phyloP scores from a whole-genome alignment of 1,140 invertebrate genomes.

The Nephila pilipes region DNA sequence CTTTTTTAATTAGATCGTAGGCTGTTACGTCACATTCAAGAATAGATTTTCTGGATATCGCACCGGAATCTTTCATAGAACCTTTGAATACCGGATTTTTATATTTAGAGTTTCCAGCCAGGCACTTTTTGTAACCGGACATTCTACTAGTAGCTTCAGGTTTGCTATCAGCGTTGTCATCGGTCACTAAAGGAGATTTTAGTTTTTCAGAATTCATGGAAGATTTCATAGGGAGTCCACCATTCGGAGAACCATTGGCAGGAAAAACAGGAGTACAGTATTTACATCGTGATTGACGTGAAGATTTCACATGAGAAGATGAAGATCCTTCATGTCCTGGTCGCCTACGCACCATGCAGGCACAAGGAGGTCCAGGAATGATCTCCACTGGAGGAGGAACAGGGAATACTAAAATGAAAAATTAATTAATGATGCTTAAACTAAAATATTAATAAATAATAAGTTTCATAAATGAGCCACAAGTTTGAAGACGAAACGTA shows the following conservation, averaged over 20 bases:
- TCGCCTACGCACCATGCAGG: slow-evolving; percentile 49
- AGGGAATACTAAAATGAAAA: slow-evolving; percentile 46
- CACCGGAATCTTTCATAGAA: slow-evolving; percentile 40
- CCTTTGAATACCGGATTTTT: slow-evolving; percentile 24
- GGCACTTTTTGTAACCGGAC: slow-evolving; percentile 68
- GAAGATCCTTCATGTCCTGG: slow-evolving; percentile 32
- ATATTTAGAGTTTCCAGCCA: slow-evolving; percentile 54
- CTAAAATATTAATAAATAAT: too few relatives aligned
- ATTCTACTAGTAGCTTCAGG: slow-evolving; percentile 56
- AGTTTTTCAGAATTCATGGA: slow-evolving; percentile 1
- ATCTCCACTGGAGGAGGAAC: slow-evolving; percentile 51
- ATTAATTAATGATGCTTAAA: background rate
- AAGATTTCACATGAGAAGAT: slow-evolving; percentile 46
- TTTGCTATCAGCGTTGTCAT: slow-evolving; percentile 56
- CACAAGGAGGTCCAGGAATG: slow-evolving; percentile 46
- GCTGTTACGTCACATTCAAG: slow-evolving; percentile 92
- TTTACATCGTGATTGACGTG: slow-evolving; percentile 53
- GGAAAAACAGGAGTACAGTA: slow-evolving; percentile 27
- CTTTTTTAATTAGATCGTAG: slow-evolving; percentile 86
- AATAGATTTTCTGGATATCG: slow-evolving; percentile 85
- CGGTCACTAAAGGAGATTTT: background rate
- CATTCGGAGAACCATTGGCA: slow-evolving; percentile 33
- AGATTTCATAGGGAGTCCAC: slow-evolving; percentile 3
- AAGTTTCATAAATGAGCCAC: too few relatives aligned
- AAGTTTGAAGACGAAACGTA: too few relatives aligned